Base-by-base conservation (phyloP, 1,140 invertebrate species). In the Panulirus ornatus region DNA sequence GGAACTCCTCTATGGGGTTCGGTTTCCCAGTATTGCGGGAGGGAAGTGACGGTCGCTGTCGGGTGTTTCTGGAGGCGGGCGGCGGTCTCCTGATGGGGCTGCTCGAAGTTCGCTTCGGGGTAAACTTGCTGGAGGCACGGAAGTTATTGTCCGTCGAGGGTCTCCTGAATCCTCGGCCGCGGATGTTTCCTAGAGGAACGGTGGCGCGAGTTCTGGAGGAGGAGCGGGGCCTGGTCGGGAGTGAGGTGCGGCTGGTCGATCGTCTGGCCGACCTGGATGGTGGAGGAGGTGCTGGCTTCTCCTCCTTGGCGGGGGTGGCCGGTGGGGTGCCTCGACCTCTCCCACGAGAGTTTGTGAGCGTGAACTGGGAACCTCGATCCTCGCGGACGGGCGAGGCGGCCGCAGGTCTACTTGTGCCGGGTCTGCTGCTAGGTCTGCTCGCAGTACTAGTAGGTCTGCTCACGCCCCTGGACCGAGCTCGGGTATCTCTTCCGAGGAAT, bases 161-260 rank as follows among this genome's bases (percentile, higher is more conserved):
- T 30, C 91, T 63, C 42, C 92, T 84, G 36, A 91, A 86, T 3
- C 92, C 90, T 44, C 90, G 54, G 5, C 86, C 89, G 2, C 54
- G 90, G 27, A 92, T 92, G 44, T 92, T 92, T 1, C 91, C 91
- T 6, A 91, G 9, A 34, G 90, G 86, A 51, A 91, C 90, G 66
- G 81, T 34, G 58, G 84, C 84, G 27, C 86, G 38, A 22, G 89
- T 88, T 14, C 85, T 84, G 11, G 83, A 70, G 9, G 79, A 34
- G 22, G 66, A 16, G 16, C 85, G 70, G n/a, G 81, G 75, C 70
- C 86, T 81, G 14, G 58, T 47, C 16, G 91, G 91, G 9, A 91
- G 54, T 30, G 81, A 79, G 22, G 84, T 78, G 40, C 91, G 91
- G 40, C 85, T 88, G 27, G 66, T 83, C 40, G 89, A 78, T 27